These are phyloP conservation scores for Cygnus buccinator DNA, from an alignment of 2,113 vertebrate species.

Conservation along the genomic window DNA sequence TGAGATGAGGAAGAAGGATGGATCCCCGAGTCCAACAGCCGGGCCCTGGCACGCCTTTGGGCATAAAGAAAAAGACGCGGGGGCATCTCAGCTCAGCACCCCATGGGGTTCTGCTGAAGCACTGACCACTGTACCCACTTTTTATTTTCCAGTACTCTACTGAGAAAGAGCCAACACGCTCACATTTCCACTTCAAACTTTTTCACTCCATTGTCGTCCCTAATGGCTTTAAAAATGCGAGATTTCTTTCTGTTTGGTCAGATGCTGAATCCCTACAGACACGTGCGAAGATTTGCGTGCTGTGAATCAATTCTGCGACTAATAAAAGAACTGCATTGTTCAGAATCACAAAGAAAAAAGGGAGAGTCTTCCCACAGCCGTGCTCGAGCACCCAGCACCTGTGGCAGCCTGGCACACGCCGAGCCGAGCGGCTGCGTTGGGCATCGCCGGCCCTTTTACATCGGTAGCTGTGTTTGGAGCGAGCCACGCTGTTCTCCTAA, in stretches of 20 bases:
- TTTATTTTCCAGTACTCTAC: background rate
- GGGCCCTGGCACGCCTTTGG: background rate
- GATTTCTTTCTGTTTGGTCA: background rate
- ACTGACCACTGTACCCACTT: background rate
- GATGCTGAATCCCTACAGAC: conserved; percentile 7
- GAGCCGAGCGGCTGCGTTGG: background rate
- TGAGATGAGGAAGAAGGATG: background rate
- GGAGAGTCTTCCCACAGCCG: background rate
- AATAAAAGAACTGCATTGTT: conserved; percentile 29
- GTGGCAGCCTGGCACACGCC: background rate
- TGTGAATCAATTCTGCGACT: background rate
- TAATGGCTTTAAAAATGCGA: background rate
- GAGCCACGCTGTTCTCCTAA: background rate
- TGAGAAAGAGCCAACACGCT: background rate
- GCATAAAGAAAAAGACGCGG: background rate
- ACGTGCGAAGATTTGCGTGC: background rate
- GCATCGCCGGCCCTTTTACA: background rate
- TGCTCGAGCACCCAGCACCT: background rate
- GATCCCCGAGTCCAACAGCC: background rate
- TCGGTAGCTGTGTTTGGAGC: background rate
- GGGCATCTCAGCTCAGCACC: background rate
- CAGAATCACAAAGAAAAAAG: background rate
- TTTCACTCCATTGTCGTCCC: background rate
- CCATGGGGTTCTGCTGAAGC: background rate
- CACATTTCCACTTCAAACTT: background rate